These are phyloP conservation scores for Epinephelus malabaricus DNA, from an alignment of 2,797 vertebrate species.

Conservation along the genomic window DNA sequence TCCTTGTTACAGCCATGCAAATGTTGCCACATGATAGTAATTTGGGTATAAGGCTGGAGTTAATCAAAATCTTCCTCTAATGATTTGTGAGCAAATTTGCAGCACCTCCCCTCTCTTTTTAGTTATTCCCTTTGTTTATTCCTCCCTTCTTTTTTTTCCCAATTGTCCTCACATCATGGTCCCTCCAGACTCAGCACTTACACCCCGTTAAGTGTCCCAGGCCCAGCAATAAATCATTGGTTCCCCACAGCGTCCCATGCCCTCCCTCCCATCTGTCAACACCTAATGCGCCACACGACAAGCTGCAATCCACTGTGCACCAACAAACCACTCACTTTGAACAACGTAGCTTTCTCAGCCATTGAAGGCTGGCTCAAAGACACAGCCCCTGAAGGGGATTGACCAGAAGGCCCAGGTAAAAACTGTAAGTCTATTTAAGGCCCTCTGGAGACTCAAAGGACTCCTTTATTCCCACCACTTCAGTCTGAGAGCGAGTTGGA, in stretches of 20 bases:
- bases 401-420: constrained; percentile 61
- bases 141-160: constrained; percentile 30
- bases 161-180: constrained; percentile 63
- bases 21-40: neutral
- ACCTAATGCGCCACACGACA: constrained; percentile 77
- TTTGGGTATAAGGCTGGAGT: constrained; percentile 33
- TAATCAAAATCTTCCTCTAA: constrained; percentile 19
- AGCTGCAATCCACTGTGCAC: constrained; percentile 75
- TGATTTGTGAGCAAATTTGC: constrained; percentile 18
- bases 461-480: constrained; percentile 52
- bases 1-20: constrained; percentile 23
- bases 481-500: constrained; percentile 33
- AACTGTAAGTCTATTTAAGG: constrained; percentile 58
- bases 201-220: constrained; percentile 77
- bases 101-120: constrained; percentile 20
- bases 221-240: constrained; percentile 82
- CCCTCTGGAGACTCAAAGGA: constrained; percentile 33
- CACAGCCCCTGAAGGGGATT: constrained; percentile 43
- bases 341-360: constrained; percentile 71
- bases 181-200: constrained; percentile 77
- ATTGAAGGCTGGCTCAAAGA: constrained; percentile 64
- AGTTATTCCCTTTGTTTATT: constrained; percentile 45
- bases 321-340: constrained; percentile 73
- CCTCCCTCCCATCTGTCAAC: constrained; percentile 85
- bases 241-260: constrained; percentile 71